Conservation (phyloP, 2,797 vertebrate species). For the Eupleurogrammus muticus region DNA sequence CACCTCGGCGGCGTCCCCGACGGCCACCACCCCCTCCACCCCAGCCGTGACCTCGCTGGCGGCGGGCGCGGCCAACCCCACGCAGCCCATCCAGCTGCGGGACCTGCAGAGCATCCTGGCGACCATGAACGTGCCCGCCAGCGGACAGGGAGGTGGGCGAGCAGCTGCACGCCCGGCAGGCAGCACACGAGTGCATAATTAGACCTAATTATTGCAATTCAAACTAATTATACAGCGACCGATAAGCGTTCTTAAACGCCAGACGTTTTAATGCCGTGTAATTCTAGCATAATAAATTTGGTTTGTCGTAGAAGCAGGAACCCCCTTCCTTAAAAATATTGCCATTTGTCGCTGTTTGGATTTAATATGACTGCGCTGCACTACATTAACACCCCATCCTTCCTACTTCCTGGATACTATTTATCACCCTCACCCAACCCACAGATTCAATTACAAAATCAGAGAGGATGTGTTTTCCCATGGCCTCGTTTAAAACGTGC, state of each 20-base stretch:
- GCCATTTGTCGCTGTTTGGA: slow-evolving; percentile 4
- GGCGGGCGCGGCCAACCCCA: slow-evolving; percentile 87
- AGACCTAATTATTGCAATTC: slow-evolving; percentile 10
- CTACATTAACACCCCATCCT: slow-evolving; percentile 7
- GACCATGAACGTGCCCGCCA: slow-evolving; percentile 94
- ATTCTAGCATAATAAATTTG: slow-evolving; percentile 12
- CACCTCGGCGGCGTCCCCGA: slow-evolving; percentile 84
- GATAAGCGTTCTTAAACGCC: slow-evolving; percentile 2
- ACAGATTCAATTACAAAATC: neutral
- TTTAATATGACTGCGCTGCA: neutral
- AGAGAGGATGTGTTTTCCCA: neutral
- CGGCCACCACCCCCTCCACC: slow-evolving; percentile 87
- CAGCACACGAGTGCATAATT: slow-evolving; percentile 21
- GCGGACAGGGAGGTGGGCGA: slow-evolving; percentile 89
- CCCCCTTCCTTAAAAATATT: neutral
- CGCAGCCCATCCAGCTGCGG: slow-evolving; percentile 95
- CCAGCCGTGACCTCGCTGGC: slow-evolving; percentile 84
- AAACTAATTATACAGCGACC: slow-evolving; percentile 21
- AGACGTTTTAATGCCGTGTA: slow-evolving; percentile 6
- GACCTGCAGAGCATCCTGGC: slow-evolving; percentile 98
- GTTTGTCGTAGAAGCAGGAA: slow-evolving; percentile 18
- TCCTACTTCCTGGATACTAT: neutral
- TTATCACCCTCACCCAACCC: neutral
- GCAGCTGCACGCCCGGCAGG: neutral
- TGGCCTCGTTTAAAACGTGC: no score